Percentiles rank a stretch among this genome's conserved stretches.
phyloP scores from a whole-genome alignment of 2,113 vertebrate genomes.

The Macroglossus sobrinus region DNA sequence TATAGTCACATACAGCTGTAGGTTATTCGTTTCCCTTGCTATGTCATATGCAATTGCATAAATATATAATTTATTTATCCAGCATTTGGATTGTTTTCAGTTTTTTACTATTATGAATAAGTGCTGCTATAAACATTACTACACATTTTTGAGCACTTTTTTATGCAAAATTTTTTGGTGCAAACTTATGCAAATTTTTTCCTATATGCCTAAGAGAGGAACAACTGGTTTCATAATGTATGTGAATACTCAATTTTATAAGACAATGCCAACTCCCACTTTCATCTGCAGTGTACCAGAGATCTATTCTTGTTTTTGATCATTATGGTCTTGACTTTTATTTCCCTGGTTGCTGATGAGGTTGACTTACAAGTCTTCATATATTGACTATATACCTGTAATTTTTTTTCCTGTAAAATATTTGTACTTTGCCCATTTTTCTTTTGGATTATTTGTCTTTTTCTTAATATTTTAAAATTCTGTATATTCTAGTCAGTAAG shows the following conservation, averaged over 20 bases:
- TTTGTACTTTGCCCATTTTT: background rate
- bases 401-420: slow-evolving; percentile 1
- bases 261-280: background rate
- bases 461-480: background rate
- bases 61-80: background rate
- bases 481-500: background rate
- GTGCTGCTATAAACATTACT: background rate
- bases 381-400: background rate
- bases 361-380: background rate
- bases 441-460: background rate
- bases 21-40: background rate
- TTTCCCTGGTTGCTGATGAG: background rate
- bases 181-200: background rate
- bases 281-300: background rate
- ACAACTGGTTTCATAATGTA: background rate
- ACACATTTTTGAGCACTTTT: background rate
- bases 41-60: background rate
- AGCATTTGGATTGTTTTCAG: background rate
- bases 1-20: background rate
- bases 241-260: background rate
- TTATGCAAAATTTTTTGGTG: background rate
- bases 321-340: background rate
- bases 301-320: background rate
- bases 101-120: background rate
- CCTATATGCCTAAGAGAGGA: background rate